Evolutionary conservation across 2,888 invertebrate species (phyloP).

Genomic region (Apotomis capreana): DNA sequence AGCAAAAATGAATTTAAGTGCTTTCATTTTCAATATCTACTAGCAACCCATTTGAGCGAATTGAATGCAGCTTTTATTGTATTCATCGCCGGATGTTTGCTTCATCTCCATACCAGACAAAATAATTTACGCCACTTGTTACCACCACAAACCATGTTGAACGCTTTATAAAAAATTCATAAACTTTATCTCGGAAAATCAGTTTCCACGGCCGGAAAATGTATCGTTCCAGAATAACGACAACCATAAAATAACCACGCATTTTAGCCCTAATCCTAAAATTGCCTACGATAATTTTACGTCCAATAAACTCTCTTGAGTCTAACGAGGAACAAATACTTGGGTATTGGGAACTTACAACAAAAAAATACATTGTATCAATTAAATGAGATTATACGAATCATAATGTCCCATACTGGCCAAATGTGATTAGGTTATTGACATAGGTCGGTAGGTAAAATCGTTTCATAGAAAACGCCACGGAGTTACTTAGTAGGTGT

Average conservation of each 20-base stretch:
- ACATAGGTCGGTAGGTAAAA: no score
- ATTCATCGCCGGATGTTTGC: no score
- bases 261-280: slow-evolving; percentile 11
- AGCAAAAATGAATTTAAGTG: no score
- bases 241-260: not conserved
- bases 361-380: no score
- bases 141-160: not conserved
- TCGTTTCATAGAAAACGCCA: no score
- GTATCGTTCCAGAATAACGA: not conserved
- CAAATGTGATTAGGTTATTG: no score
- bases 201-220: not conserved
- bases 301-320: slow-evolving; percentile 17
- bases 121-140: not conserved
- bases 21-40: no score
- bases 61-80: no score
- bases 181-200: not conserved
- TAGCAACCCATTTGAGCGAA: no score
- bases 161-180: not conserved
- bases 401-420: no score
- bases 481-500: no score
- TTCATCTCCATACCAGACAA: not conserved
- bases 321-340: slow-evolving; percentile 15
- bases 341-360: not conserved
- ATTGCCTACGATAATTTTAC: slow-evolving; percentile 18
- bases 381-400: no score